Evolutionary conservation across 2,797 vertebrate species (phyloP).

Genomic region (Nasua narica): DNA sequence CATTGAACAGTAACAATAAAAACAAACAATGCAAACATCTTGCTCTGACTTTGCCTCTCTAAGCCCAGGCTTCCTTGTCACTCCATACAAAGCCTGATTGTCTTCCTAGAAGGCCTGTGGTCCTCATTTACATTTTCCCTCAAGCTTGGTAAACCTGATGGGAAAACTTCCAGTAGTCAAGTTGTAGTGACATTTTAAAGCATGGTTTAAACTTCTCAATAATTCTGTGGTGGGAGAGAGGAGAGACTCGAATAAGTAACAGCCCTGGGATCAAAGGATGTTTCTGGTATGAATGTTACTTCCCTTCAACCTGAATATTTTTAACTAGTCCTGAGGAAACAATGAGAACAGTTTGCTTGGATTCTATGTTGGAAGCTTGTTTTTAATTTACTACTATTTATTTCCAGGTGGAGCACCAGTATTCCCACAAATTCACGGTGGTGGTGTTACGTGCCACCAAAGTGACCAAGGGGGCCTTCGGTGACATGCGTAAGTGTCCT

Average conservation of each 20-base stretch:
- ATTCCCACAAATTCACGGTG: slow-evolving; percentile 93
- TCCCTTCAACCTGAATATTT: slow-evolving; percentile 47
- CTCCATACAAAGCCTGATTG: slow-evolving; percentile 45
- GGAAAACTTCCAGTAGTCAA: slow-evolving; percentile 61
- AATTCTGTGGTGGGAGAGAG: slow-evolving; percentile 46
- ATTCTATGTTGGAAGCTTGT: slow-evolving; percentile 43
- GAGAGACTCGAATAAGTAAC: slow-evolving; percentile 22
- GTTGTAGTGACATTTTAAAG: slow-evolving; percentile 25
- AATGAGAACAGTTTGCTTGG: slow-evolving; percentile 9
- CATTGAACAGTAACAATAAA: background rate
- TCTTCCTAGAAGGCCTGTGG: background rate
- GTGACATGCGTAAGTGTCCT: slow-evolving; percentile 93
- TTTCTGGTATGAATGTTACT: slow-evolving; percentile 80
- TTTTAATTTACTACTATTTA: slow-evolving; percentile 51
- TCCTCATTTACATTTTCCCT: slow-evolving; percentile 55
- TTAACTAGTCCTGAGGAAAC: slow-evolving; percentile 30
- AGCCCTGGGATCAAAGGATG: slow-evolving; percentile 70
- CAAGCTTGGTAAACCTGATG: background rate
- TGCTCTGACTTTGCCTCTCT: background rate
- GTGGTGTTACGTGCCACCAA: slow-evolving; percentile 91
- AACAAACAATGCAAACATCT: slow-evolving; percentile 3
- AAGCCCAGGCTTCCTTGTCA: slow-evolving; percentile 26
- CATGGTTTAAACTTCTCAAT: slow-evolving; percentile 63
- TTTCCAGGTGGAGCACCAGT: slow-evolving; percentile 96
- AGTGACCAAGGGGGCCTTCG: slow-evolving; percentile 96